A percentile compares a stretch with the other conserved stretches of the same genome.
phyloP scores from a whole-genome alignment of 37 sponge, comb jelly and placozoan genomes.

The Axinella damicornis region DNA sequence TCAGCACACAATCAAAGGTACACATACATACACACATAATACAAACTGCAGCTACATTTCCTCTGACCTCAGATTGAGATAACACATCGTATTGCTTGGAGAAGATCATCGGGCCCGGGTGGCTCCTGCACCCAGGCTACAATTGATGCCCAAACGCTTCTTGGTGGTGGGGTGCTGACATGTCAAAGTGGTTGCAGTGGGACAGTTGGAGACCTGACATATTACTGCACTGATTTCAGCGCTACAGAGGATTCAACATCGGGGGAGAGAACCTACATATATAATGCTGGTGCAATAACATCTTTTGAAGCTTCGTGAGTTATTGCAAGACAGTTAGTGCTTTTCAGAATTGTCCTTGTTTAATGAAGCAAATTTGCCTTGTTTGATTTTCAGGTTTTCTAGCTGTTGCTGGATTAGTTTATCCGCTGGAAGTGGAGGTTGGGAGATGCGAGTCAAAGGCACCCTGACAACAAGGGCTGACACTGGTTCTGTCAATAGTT shows the following conservation, averaged over 20 bases:
- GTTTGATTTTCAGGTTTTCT: background rate
- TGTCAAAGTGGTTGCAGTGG: constrained; percentile 14
- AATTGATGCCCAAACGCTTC: background rate
- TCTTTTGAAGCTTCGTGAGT: constrained; percentile 8
- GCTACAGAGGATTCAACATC: constrained; percentile 1
- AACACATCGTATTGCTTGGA: constrained; percentile 23
- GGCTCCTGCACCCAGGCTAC: background rate
- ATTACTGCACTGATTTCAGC: constrained; percentile 30
- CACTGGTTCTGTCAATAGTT: constrained; percentile 9
- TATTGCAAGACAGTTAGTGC: background rate
- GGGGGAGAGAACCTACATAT: background rate
- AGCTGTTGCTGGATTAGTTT: constrained; percentile 15
- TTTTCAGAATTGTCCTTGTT: background rate
- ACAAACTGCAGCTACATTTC: no score
- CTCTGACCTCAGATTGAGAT: constrained; percentile 11
- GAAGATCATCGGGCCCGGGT: background rate
- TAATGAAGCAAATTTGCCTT: background rate
- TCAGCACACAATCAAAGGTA: no score
- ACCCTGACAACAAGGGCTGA: constrained; percentile 4
- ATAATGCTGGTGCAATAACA: constrained; percentile 1
- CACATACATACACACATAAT: no score
- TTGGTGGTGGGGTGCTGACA: background rate
- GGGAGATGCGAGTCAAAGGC: background rate
- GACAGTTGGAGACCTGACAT: background rate
- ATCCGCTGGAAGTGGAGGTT: background rate